Evolutionary conservation across 2,797 vertebrate genomes (phyloP).

Genomic region (Paratrypauchen microcephalus): DNA sequence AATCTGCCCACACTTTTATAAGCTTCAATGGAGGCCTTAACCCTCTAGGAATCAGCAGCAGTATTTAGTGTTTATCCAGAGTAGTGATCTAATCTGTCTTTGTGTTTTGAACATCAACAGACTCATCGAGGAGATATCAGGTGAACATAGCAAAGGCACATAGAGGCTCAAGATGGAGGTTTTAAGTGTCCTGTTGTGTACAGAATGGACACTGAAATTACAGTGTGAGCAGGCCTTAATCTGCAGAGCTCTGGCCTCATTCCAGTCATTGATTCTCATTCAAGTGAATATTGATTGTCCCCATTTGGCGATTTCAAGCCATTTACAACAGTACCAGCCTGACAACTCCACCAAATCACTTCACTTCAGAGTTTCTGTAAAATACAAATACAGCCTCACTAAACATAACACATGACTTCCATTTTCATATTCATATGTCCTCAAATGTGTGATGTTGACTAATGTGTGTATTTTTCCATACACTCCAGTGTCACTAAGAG

Average conservation of each 20-base stretch:
- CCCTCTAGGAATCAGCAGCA: constrained; percentile 9
- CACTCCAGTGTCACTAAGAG: background rate
- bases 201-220: constrained; percentile 44
- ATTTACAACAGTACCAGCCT: constrained; percentile 52
- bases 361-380: background rate
- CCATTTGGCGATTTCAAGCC: constrained; percentile 64
- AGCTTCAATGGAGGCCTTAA: constrained; percentile 13
- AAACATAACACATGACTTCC: background rate
- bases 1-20: constrained; percentile 7
- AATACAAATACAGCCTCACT: background rate
- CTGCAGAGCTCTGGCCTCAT: constrained; percentile 58
- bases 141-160: background rate
- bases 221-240: constrained; percentile 46
- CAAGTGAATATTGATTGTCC: constrained; percentile 69
- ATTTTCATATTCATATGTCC: too few relatives aligned
- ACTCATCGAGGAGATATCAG: background rate
- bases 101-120: constrained; percentile 13
- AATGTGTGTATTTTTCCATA: background rate
- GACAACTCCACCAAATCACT: constrained; percentile 35
- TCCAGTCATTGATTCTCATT: constrained; percentile 68
- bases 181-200: constrained; percentile 8
- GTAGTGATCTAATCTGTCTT: constrained; percentile 10
- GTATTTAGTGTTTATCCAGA: background rate
- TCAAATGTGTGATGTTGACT: background rate
- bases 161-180: background rate